Percentiles rank a stretch among this genome's conserved stretches.
Evolutionary conservation across 2,797 vertebrate genomes (phyloP).

Genomic region (Myotis planiceps): DNA sequence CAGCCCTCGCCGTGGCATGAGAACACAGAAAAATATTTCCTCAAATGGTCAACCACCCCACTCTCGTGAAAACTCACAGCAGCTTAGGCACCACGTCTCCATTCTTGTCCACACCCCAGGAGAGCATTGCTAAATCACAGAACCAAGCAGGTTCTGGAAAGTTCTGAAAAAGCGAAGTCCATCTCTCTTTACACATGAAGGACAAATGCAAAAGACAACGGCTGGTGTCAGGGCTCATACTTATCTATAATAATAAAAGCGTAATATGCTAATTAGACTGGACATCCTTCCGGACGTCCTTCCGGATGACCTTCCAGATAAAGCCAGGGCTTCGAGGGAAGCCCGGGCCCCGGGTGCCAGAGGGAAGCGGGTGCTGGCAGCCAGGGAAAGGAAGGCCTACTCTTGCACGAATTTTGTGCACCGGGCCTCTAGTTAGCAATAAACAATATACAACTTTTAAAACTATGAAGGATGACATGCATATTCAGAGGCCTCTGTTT

Average conservation of each 20-base stretch:
- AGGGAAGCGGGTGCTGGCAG: too few relatives aligned
- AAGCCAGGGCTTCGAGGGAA: too few relatives aligned
- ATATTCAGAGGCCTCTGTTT: not conserved
- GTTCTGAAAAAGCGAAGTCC: not conserved
- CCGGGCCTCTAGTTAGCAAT: not conserved
- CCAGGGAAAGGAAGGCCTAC: too few relatives aligned
- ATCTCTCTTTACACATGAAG: not conserved
- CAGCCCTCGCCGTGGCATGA: not conserved
- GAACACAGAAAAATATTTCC: constrained; percentile 12
- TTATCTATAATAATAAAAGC: too few relatives aligned
- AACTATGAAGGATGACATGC: not conserved
- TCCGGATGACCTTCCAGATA: too few relatives aligned
- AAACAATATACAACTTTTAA: not conserved
- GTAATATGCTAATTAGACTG: too few relatives aligned
- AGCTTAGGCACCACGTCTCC: not conserved
- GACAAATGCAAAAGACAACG: not conserved
- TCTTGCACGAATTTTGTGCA: too few relatives aligned
- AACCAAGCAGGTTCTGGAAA: not conserved
- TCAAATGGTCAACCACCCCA: not conserved
- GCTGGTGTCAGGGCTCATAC: not conserved
- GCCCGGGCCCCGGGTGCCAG: too few relatives aligned
- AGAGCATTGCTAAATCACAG: not conserved
- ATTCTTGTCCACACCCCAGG: not conserved
- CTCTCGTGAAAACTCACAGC: not conserved
- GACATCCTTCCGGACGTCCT: too few relatives aligned